A percentile compares a stretch with the other conserved stretches of the same genome.
Conservation (phyloP, 2,797 vertebrate genomes). For the Gadopsis bispinosus region DNA sequence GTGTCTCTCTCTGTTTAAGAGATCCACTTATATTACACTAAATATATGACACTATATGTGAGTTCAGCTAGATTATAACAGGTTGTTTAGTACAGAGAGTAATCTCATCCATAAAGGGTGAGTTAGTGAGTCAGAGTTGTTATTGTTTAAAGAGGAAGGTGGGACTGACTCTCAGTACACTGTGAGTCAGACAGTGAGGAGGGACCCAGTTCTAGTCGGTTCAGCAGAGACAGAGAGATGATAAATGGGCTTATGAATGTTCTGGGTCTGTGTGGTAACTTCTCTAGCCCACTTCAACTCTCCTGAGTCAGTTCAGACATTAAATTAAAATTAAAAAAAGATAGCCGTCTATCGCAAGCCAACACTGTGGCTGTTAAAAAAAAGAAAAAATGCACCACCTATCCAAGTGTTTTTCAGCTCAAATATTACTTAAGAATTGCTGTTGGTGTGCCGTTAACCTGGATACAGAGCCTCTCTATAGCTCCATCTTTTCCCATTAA, state of each 20-base stretch:
- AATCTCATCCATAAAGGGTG: slow-evolving; percentile 27
- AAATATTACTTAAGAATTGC: slow-evolving; percentile 9
- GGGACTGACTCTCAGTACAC: slow-evolving; percentile 47
- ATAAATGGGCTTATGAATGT: slow-evolving; percentile 68
- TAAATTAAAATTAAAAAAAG: slow-evolving; percentile 59
- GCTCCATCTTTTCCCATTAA: neutral
- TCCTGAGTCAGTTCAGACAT: slow-evolving; percentile 50
- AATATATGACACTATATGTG: neutral
- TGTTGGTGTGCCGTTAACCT: slow-evolving; percentile 1
- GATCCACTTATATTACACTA: neutral
- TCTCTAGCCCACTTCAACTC: slow-evolving; percentile 65
- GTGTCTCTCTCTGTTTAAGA: neutral
- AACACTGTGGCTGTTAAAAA: neutral
- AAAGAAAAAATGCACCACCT: slow-evolving; percentile 4
- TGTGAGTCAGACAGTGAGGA: slow-evolving; percentile 66
- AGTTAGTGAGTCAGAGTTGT: slow-evolving; percentile 59
- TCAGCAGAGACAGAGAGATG: slow-evolving; percentile 70
- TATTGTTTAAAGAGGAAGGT: slow-evolving; percentile 61
- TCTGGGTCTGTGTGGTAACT: slow-evolving; percentile 59
- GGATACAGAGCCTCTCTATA: slow-evolving; percentile 1
- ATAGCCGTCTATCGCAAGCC: slow-evolving; percentile 40
- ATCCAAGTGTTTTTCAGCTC: neutral
- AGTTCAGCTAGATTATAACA: slow-evolving; percentile 4
- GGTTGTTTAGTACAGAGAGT: slow-evolving; percentile 21
- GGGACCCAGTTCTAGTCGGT: slow-evolving; percentile 68